Base-by-base conservation (phyloP, 2,888 invertebrate genomes). In the Anticlea derivata region DNA sequence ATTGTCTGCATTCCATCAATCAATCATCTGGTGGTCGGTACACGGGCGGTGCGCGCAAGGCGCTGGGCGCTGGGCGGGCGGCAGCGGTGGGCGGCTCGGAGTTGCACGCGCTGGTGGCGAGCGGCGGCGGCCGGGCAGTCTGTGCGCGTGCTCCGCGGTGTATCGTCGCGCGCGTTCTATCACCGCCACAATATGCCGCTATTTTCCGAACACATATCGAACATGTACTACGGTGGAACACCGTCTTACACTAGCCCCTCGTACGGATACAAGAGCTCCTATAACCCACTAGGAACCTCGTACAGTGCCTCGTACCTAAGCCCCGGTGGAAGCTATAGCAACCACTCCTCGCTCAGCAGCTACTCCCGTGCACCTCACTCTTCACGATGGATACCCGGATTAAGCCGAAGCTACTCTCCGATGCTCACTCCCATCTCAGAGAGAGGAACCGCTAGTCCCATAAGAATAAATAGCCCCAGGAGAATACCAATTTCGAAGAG, bases 371-470 rank as follows among this genome's bases (percentile, higher is more conserved):
- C 83, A 26, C 83, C 84, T 4, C 60, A 84, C 34, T 69, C 77
- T 5, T 80, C 85, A 43, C 75, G 85, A 81, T 90, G 85, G 84
- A 75, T 79, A 49, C 65, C 80, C 45, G 79, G 79, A 60, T 65
- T 83, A 23, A 78, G 80, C 52, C 80, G 90, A 57, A 92, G 92
- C 24, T 96, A 95, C 73, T 93, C 94, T 31, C 96, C 96, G 0
- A 94, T 95, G 67, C 83, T 96, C 43, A 93, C 94, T 2, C 94
- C 96, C 1, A 96, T 96, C 45, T 93, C 94, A 4, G 78, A 86
- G 70, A 72, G 83, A 70, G 73, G 75, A 44, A 79, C 79, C 1
- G 76, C 77, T 6, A 85, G 80, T 61, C 87, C 86, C 8, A 72
- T 78, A 33, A 78, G 90, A 69, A 80, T 90, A 68, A 80, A 73